phyloP scores from a whole-genome alignment of 2,113 vertebrate genomes.

The Oxyura jamaicensis region DNA sequence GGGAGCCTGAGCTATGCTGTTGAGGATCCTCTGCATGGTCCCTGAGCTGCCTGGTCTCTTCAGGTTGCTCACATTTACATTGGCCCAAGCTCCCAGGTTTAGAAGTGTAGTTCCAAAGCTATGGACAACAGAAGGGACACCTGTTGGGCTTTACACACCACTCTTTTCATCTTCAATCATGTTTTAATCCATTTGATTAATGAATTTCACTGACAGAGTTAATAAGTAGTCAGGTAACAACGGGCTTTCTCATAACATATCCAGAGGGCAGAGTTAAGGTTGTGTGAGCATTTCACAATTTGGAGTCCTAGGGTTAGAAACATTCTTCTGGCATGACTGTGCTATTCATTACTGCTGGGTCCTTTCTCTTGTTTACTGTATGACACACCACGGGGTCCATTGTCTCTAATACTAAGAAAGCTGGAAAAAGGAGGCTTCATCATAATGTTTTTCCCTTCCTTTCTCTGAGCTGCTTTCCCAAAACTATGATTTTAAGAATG shows the following conservation, averaged over 20 bases:
- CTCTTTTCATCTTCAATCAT: background rate
- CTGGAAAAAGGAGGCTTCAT: background rate
- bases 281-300: background rate
- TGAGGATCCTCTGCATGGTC: background rate
- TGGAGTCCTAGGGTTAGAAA: background rate
- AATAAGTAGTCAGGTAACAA: background rate
- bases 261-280: background rate
- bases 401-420: slow-evolving; percentile 9
- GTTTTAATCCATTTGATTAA: background rate
- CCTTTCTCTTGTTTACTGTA: background rate
- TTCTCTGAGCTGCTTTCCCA: background rate
- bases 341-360: background rate
- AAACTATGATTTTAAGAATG: background rate
- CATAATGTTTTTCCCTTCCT: background rate
- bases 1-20: background rate
- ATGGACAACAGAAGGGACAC: background rate
- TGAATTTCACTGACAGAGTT: background rate
- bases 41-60: background rate
- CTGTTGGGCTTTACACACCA: background rate
- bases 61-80: background rate
- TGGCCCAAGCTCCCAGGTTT: background rate
- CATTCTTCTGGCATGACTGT: background rate
- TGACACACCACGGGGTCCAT: background rate
- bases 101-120: too few relatives aligned
- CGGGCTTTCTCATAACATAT: background rate